These are phyloP conservation scores for Aculops lycopersici DNA, from an alignment of 1,140 invertebrate genomes.

Conservation along the genomic window DNA sequence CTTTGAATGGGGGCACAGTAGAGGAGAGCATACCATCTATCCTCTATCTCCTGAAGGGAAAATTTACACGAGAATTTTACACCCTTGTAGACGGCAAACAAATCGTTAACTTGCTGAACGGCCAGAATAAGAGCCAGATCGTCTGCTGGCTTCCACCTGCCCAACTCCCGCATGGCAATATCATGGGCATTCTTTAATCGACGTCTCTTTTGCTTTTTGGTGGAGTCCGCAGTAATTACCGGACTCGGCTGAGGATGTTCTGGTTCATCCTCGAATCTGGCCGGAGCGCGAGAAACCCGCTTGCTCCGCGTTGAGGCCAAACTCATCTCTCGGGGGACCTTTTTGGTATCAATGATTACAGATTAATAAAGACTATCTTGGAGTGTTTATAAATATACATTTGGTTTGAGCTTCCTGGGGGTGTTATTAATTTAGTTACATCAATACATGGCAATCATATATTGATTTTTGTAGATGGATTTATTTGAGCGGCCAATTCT, in stretches of 20 bases:
- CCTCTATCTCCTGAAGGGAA: constrained; percentile 64
- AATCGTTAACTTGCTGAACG: constrained; percentile 66
- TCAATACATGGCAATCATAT: too few species aligned
- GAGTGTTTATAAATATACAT: too few species aligned
- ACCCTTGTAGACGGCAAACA: constrained; percentile 50
- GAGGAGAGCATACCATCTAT: constrained; percentile 71
- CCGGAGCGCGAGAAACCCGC: background rate
- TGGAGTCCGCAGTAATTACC: constrained; percentile 4
- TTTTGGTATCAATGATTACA: too few species aligned
- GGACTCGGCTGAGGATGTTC: background rate
- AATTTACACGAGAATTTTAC: constrained; percentile 86
- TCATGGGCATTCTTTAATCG: constrained; percentile 23
- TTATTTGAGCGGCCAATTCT: too few species aligned
- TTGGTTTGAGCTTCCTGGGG: too few species aligned
- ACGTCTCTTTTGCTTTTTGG: constrained; percentile 5
- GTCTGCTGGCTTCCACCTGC: constrained; percentile 83
- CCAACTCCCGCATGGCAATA: constrained; percentile 43
- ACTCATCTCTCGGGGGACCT: too few species aligned
- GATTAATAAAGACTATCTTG: too few species aligned
- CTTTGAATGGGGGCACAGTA: constrained; percentile 43
- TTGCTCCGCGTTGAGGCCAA: background rate
- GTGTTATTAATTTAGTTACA: too few species aligned
- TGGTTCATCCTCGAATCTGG: background rate
- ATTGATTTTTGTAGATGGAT: too few species aligned
- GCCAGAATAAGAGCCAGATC: constrained; percentile 70